Percentiles rank a stretch among this genome's conserved stretches.
Evolutionary conservation across 1,140 invertebrate genomes (phyloP).

Genomic region (Polypedilum vanderplanki): DNA sequence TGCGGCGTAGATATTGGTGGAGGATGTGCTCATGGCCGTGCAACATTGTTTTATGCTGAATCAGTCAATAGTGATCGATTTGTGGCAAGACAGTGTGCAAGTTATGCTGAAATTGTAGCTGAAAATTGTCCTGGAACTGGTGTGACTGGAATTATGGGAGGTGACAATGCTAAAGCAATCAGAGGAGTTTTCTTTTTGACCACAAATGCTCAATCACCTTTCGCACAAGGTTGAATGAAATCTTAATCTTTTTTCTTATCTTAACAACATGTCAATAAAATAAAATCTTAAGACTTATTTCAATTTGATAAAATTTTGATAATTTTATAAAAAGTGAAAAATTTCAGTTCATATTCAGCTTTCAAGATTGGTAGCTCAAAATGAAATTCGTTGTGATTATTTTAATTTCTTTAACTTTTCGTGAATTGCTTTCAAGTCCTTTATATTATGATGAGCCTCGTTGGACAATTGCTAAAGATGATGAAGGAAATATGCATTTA

Average conservation of each 20-base stretch:
- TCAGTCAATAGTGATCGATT: not conserved
- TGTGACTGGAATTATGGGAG: not conserved
- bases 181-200: not conserved
- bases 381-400: too few species aligned
- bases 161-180: not conserved
- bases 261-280: too few species aligned
- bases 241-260: too few species aligned
- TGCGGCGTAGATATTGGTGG: slow-evolving; percentile 14
- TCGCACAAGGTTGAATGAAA: not conserved
- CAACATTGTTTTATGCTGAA: not conserved
- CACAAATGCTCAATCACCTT: not conserved
- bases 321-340: too few species aligned
- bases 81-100: not conserved
- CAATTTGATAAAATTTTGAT: too few species aligned
- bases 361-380: too few species aligned
- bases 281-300: too few species aligned
- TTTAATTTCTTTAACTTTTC: too few species aligned
- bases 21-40: not conserved
- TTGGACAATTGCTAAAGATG: not conserved
- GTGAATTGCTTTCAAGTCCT: not conserved
- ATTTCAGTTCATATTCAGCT: too few species aligned
- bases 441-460: not conserved
- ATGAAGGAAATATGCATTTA: not conserved
- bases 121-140: not conserved
- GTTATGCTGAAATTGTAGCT: not conserved